Evolutionary conservation across 1,140 invertebrate genomes (phyloP).

Genomic region (Brachystomella parvula): DNA sequence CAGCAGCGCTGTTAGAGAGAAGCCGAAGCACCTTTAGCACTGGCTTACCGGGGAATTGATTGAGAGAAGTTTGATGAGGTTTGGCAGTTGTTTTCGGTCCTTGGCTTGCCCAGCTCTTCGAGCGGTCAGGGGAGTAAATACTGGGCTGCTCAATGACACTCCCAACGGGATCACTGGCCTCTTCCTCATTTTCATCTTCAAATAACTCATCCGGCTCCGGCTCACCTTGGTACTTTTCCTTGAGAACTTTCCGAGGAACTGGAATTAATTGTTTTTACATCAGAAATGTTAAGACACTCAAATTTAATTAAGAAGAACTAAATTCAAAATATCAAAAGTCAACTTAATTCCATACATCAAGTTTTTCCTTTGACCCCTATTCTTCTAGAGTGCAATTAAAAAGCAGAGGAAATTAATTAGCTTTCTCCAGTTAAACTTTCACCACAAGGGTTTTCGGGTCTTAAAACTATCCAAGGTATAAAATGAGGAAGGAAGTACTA

Average conservation of each 20-base stretch:
- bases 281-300: no score
- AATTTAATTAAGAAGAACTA: no score
- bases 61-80: constrained; percentile 32
- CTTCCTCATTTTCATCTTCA: constrained; percentile 42
- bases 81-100: constrained; percentile 44
- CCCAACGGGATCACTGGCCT: constrained; percentile 34
- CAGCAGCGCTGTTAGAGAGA: not conserved
- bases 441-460: no score
- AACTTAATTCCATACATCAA: no score
- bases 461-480: no score
- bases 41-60: constrained; percentile 28
- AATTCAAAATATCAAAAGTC: no score
- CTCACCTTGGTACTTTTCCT: constrained; percentile 63
- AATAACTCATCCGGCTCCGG: constrained; percentile 59
- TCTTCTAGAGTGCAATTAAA: not conserved
- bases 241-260: constrained; percentile 76
- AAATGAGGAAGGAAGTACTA: no score
- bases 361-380: no score
- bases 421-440: no score
- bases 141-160: constrained; percentile 47
- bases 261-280: no score
- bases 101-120: constrained; percentile 42
- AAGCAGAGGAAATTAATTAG: no score
- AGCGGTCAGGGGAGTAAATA: constrained; percentile 40
- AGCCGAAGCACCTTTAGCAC: not conserved